Evolutionary conservation across 2,113 vertebrate genomes (phyloP).

Genomic region (Saccopteryx bilineata): DNA sequence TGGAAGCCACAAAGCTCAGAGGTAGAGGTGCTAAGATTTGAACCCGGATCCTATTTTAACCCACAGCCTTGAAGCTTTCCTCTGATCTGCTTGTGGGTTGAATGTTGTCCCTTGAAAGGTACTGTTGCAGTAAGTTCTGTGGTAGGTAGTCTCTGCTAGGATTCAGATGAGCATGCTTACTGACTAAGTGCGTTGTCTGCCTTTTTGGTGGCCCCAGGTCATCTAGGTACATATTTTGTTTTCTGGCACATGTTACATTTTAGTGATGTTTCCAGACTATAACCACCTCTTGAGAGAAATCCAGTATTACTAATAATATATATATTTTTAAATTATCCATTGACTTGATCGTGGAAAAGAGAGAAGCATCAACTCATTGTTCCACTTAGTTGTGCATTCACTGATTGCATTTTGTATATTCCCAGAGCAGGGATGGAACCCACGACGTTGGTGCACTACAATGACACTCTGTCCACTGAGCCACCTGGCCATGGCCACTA

Average conservation of each 20-base stretch:
- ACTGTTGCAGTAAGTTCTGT: rapidly evolving
- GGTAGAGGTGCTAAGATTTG: background rate
- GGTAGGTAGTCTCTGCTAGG: background rate
- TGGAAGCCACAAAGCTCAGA: background rate
- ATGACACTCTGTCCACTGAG: too few species aligned
- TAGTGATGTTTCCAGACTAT: background rate
- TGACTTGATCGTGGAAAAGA: too few species aligned
- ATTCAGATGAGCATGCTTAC: background rate
- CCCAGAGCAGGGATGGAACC: too few species aligned
- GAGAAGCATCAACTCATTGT: too few species aligned
- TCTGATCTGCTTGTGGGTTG: background rate
- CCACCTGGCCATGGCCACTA: background rate
- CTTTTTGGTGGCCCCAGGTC: background rate
- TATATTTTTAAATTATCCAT: too few species aligned
- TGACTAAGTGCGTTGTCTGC: background rate
- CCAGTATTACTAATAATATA: background rate
- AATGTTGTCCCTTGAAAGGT: background rate
- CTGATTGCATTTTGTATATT: too few species aligned
- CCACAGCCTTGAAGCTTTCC: background rate
- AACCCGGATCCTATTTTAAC: background rate
- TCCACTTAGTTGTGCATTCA: too few species aligned
- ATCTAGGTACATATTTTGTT: background rate
- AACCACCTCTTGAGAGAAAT: background rate
- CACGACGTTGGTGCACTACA: too few species aligned
- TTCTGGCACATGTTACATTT: background rate